These are phyloP conservation scores for Latrodectus elegans DNA, from an alignment of 2,888 invertebrate species.

Conservation along the genomic window DNA sequence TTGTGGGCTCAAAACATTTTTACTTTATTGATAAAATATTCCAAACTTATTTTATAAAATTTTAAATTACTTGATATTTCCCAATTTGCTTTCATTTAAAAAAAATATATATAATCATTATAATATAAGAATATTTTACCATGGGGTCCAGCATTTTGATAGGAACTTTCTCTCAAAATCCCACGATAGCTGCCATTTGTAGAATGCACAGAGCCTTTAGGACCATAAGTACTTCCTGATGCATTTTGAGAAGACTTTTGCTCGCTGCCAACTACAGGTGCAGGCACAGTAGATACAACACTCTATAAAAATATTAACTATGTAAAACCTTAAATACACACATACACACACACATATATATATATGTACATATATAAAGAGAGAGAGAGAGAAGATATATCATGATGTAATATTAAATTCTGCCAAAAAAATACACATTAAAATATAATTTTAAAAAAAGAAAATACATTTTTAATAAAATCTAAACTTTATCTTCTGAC, in stretches of 20 bases:
- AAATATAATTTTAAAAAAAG: no score
- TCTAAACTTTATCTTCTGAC: no score
- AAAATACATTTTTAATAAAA: no score
- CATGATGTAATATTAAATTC: no score
- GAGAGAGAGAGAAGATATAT: no score
- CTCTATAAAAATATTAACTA: not conserved
- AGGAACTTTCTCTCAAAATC: conserved; percentile 67
- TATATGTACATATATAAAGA: no score
- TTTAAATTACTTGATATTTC: no score
- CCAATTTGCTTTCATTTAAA: not conserved
- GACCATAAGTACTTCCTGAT: conserved; percentile 51
- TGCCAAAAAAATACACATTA: no score
- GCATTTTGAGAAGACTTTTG: conserved; percentile 47
- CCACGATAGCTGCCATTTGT: conserved; percentile 67
- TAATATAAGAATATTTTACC: conserved; percentile 42
- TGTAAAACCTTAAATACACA: no score
- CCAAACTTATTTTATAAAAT: no score
- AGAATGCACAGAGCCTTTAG: conserved; percentile 60
- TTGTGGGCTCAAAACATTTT: not conserved
- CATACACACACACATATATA: no score
- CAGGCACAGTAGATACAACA: conserved; percentile 58
- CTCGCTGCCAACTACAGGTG: conserved; percentile 46
- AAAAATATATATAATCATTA: not conserved
- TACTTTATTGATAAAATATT: not conserved
- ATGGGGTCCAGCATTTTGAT: conserved; percentile 68